Percentiles rank a stretch among this genome's conserved stretches.
phyloP scores from a whole-genome alignment of 1,140 invertebrate species.

The Bombus terrestris region DNA sequence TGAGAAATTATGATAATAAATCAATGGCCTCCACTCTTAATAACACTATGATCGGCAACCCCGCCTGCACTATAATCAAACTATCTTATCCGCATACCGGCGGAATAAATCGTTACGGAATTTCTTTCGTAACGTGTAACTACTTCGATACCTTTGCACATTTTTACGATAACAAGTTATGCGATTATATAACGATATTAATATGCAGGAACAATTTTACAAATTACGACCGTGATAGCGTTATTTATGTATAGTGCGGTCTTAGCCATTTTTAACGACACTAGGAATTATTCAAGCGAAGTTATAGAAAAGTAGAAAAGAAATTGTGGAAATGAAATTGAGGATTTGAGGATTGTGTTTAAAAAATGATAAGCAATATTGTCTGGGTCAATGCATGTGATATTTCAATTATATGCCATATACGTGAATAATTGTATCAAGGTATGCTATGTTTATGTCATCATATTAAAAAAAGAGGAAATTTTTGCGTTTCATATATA shows the following conservation, averaged over 20 bases:
- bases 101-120: neutral
- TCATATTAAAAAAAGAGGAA: no score
- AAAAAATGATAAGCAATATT: neutral
- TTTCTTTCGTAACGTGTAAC: neutral
- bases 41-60: neutral
- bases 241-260: no score
- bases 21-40: neutral
- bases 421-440: no score
- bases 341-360: no score
- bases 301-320: neutral
- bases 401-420: no score
- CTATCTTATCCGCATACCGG: neutral
- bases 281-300: neutral
- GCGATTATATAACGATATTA: neutral
- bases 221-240: neutral
- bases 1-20: neutral
- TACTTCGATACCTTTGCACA: neutral
- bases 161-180: neutral
- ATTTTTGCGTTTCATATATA: no score
- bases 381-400: no score
- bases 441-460: no score
- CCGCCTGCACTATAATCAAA: slow-evolving; percentile 1
- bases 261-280: no score
- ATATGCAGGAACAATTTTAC: neutral
- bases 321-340: neutral